phyloP scores from a whole-genome alignment of 2,888 invertebrate species.

The Linnaemya tessellans region DNA sequence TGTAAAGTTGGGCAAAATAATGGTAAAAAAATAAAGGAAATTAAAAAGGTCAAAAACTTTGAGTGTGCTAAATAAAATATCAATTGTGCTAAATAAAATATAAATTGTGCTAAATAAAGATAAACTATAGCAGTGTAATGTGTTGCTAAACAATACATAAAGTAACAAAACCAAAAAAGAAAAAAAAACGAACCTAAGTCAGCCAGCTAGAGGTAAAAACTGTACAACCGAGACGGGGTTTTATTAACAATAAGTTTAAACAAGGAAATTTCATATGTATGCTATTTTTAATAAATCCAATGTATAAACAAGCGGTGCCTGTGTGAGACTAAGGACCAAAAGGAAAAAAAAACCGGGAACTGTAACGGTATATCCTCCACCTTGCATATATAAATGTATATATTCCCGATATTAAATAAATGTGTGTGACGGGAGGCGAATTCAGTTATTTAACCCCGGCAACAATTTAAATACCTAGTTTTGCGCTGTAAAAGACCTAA shows the following conservation, averaged over 20 bases:
- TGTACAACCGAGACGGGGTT: slow-evolving; percentile 38
- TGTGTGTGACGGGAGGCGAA: slow-evolving; percentile 53
- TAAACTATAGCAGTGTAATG: no score
- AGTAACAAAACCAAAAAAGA: no score
- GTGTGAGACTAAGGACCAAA: slow-evolving; percentile 29
- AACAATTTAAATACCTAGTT: slow-evolving; percentile 16
- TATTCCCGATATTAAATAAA: slow-evolving; percentile 62
- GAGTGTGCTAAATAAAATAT: no score
- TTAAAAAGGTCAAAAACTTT: no score
- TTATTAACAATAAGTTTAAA: slow-evolving; percentile 37
- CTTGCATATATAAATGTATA: slow-evolving; percentile 65
- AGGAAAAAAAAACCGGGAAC: slow-evolving; percentile 42
- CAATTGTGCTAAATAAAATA: no score
- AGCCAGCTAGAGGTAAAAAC: slow-evolving; percentile 55
- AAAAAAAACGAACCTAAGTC: slow-evolving; percentile 45
- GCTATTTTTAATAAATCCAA: slow-evolving; percentile 20
- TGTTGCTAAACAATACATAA: no score
- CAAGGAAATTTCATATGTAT: slow-evolving; percentile 19
- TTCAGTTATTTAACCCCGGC: slow-evolving; percentile 19
- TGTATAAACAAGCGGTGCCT: slow-evolving; percentile 33
- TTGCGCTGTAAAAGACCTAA: slow-evolving; percentile 32
- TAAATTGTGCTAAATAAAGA: no score
- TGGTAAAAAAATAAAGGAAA: no score
- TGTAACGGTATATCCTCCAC: slow-evolving; percentile 66
- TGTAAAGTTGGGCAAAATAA: no score